A percentile compares a stretch with the other conserved stretches of the same genome.
Conservation (phyloP, 2,888 invertebrate genomes). For the Ganaspis brasiliensis region DNA sequence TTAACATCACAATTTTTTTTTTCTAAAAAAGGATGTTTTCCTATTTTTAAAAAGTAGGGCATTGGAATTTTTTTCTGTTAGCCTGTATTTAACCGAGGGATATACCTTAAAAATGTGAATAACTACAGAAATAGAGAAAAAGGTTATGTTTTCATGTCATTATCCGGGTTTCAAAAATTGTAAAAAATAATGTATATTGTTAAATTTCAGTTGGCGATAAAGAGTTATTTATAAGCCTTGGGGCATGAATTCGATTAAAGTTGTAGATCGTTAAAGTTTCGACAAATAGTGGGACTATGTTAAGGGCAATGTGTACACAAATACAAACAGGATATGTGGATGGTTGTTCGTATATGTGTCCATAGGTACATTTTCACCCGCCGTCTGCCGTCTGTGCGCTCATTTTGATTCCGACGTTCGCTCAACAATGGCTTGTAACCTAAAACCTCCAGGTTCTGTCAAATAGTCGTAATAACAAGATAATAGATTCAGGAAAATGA, state of each 20-base stretch:
- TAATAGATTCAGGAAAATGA: slow-evolving; percentile 35
- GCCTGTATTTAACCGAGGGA: too few relatives aligned
- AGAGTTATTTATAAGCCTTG: slow-evolving; percentile 59
- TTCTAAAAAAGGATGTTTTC: too few relatives aligned
- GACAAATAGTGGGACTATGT: slow-evolving; percentile 60
- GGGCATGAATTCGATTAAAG: slow-evolving; percentile 60
- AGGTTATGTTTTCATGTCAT: too few relatives aligned
- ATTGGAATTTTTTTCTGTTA: too few relatives aligned
- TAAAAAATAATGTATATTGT: too few relatives aligned
- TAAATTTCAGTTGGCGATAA: slow-evolving; percentile 37
- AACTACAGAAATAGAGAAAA: too few relatives aligned
- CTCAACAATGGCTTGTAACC: slow-evolving; percentile 62
- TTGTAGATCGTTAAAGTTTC: slow-evolving; percentile 61
- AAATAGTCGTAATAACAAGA: slow-evolving; percentile 63
- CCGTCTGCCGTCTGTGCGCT: slow-evolving; percentile 67
- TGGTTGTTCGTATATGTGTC: slow-evolving; percentile 48
- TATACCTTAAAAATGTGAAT: too few relatives aligned
- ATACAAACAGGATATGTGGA: slow-evolving; percentile 51
- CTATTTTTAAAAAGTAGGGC: too few relatives aligned
- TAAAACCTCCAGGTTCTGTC: slow-evolving; percentile 60
- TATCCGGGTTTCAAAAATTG: too few relatives aligned
- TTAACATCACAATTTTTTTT: too few relatives aligned
- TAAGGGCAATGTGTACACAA: slow-evolving; percentile 60
- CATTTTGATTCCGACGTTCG: slow-evolving; percentile 69
- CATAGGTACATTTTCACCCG: slow-evolving; percentile 50